Base-by-base conservation (phyloP, 2,113 vertebrate species). In the Mesitornis unicolor region DNA sequence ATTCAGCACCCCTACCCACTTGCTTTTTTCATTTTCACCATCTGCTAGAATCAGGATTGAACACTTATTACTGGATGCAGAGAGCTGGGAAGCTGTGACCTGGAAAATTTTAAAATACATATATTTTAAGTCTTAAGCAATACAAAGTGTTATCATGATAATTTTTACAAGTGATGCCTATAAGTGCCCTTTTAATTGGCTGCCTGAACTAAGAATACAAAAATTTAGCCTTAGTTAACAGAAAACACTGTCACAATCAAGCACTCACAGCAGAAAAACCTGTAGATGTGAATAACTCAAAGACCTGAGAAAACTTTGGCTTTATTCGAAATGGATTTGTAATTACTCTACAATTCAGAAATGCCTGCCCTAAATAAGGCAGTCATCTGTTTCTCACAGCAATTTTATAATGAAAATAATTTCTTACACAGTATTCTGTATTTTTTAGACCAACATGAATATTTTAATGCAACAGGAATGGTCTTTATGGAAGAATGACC, bases 31-130 rank as follows among this genome's bases (percentile, higher is more conserved):
- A 92, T 98, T 99, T 96, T 99, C 99, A 88, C 98, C 98, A 50
- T 99, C 99, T 15, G 99, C 99, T 90, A 99, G 98, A 97, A 99
- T 99, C 96, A 99, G 98, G 98, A 99, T 98, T 63, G 99, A 99
- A 84, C 99, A 99, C 92, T 99, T 99, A 97, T 98, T 99, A 96
- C 98, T 98, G 92, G 98, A 98, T 50, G 99, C 97, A 36, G 99
- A 99, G 70, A 99, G 98, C 97, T 99, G 99, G 65, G 99, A 99
- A 29, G 99, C 98, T 15, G 99, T 99, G 92, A 99, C 99, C 99
- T 99, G 93, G 40, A 92, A 96, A 88, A 93, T 33, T 50, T 73
- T 7, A 42, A 83, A 96, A 91, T n/a, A n/a, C 5, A 75, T 0
- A 2, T 3, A 68, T 50, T 65, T 96, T 69, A 97, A 91, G 42